Base-by-base conservation (phyloP, 2,113 vertebrate species). In the Microcebus jonahi region DNA sequence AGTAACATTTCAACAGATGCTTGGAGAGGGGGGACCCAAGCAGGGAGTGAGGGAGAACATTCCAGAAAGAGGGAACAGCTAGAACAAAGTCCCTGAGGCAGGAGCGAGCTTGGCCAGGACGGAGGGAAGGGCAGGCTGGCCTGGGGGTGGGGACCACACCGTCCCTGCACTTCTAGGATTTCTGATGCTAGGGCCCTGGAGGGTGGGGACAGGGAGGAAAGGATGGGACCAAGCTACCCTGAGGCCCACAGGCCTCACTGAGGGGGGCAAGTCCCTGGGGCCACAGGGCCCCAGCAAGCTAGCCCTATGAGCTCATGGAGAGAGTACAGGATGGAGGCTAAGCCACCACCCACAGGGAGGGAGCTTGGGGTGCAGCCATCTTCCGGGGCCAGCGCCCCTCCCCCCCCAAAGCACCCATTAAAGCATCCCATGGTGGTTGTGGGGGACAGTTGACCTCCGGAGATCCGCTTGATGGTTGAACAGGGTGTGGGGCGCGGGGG, bases 401-500 rank as follows among this genome's bases (percentile, higher is more conserved):
- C 31, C 42, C 42, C 27, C 25, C 25, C 39, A 48, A 27, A 76
- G 73, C 73, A 31, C 50, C 36, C 39, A n/a, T n/a, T 42, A 90
- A 71, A 80, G 53, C 82, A 65, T 25, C 27, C 57, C 5, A 68
- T 23, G n/a, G 65, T 45, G 42, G 61, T 31, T 65, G 27, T 34
- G 1, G 11, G 45, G 36, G 8, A 53, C 39, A 1, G n/a, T 5
- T 45, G 63, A 45, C 17, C 82, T 42, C 15, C 6, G 59, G 53
- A 63, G 42, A 42, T 1, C 15, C 48, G 42, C 29, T 48, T 61
- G 71, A 53, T 4, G 11, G 55, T 18, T 61, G 55, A 73, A 27
- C 31, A 36, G 77, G n/a, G 31, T 4, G 1, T 29, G 10, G 61
- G 25, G 61, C 27, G 10, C 2, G 0, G 8, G 55, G 8, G 6